A percentile compares a stretch with the other conserved stretches of the same genome.
phyloP scores from a whole-genome alignment of 2,113 vertebrate species.

The Synchiropus splendidus region DNA sequence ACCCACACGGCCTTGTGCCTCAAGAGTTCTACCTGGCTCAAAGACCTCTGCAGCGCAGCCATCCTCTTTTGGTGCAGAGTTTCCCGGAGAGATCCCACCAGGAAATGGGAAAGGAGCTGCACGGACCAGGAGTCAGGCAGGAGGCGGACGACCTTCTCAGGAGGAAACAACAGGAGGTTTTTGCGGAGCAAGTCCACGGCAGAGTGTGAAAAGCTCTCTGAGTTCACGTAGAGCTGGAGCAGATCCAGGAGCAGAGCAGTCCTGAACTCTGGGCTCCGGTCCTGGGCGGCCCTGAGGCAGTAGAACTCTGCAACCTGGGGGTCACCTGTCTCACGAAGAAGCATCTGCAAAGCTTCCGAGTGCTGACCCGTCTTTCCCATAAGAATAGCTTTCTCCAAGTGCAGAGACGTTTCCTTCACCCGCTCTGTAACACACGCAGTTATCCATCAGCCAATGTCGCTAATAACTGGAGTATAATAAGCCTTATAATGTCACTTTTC shows the following conservation, averaged over 20 bases:
- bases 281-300: slow-evolving; percentile 46
- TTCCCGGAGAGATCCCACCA: slow-evolving; percentile 45
- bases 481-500: too few species aligned
- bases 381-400: slow-evolving; percentile 53
- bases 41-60: slow-evolving; percentile 37
- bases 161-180: slow-evolving; percentile 32
- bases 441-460: too few species aligned
- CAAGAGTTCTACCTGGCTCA: slow-evolving; percentile 42
- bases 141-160: slow-evolving; percentile 33
- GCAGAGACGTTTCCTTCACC: slow-evolving; percentile 38
- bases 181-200: slow-evolving; percentile 55
- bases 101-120: slow-evolving; percentile 47
- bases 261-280: slow-evolving; percentile 17
- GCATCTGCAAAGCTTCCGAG: slow-evolving; percentile 44
- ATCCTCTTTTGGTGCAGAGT: slow-evolving; percentile 45
- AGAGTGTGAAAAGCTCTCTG: slow-evolving; percentile 11
- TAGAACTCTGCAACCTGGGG: slow-evolving; percentile 48
- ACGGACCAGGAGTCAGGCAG: slow-evolving; percentile 61
- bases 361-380: slow-evolving; percentile 45
- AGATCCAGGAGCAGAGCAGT: slow-evolving; percentile 41
- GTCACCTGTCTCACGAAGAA: slow-evolving; percentile 41
- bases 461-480: too few species aligned
- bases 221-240: slow-evolving; percentile 49
- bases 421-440: slow-evolving; percentile 25
- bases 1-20: slow-evolving; percentile 52